Conservation (phyloP, 1,140 invertebrate species). For the Calosoma granatense region DNA sequence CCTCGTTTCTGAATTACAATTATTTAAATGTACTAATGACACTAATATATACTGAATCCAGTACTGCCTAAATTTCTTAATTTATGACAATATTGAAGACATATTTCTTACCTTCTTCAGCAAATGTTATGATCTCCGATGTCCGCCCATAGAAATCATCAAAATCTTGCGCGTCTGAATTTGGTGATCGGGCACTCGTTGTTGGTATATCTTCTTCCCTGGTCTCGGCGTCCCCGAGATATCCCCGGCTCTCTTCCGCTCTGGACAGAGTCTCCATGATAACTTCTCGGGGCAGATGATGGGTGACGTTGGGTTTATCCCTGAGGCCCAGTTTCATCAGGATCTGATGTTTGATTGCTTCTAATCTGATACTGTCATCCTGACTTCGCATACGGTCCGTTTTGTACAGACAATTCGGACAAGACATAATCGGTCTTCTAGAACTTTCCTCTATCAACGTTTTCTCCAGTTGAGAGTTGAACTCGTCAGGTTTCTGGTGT, state of each 20-base stretch:
- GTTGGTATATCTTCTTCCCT: conserved; percentile 25
- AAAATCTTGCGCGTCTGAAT: conserved; percentile 29
- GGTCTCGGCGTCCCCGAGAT: conserved; percentile 22
- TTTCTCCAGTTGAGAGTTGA: conserved; percentile 19
- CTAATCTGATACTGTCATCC: conserved; percentile 38
- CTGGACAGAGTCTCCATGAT: conserved; percentile 58
- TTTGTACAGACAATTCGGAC: conserved; percentile 31
- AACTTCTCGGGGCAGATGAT: conserved; percentile 52
- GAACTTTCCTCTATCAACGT: conserved; percentile 19
- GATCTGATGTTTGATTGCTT: conserved; percentile 68
- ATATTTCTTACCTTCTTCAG: conserved; percentile 69
- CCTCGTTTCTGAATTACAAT: too few relatives aligned
- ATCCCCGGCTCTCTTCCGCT: conserved; percentile 39
- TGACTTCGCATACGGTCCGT: conserved; percentile 13
- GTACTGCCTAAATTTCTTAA: too few relatives aligned
- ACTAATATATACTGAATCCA: too few relatives aligned
- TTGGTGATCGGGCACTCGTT: conserved; percentile 25
- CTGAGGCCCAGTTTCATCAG: conserved; percentile 60
- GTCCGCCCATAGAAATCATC: conserved; percentile 70
- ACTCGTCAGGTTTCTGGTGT: conserved; percentile 19
- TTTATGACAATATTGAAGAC: too few relatives aligned
- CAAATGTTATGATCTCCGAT: conserved; percentile 72
- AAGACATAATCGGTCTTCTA: conserved; percentile 18
- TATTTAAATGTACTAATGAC: too few relatives aligned
- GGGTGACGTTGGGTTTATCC: conserved; percentile 57